Conservation (phyloP, 2,113 vertebrate genomes). For the Scalopus aquaticus region DNA sequence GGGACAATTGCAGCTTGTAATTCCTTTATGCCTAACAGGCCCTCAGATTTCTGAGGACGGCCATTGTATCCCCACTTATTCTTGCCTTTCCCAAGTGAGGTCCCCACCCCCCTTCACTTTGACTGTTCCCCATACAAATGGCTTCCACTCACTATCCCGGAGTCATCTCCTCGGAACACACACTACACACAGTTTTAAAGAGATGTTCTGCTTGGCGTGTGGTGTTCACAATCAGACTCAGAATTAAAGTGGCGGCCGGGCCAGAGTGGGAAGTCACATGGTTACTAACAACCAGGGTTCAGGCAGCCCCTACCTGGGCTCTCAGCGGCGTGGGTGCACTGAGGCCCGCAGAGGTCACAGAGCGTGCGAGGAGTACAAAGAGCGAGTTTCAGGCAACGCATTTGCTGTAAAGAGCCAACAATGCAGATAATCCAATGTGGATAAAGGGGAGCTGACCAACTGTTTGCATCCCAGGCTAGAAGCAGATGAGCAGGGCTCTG, state of each 20-base stretch:
- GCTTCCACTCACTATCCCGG: background rate
- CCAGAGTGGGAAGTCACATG: background rate
- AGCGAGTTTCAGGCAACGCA: background rate
- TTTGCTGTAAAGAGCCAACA: background rate
- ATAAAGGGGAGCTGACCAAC: background rate
- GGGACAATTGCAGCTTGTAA: background rate
- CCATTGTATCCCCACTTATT: too few species aligned
- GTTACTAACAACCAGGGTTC: background rate
- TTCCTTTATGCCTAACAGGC: background rate
- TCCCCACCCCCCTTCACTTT: background rate
- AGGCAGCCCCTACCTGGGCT: background rate
- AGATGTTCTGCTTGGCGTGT: too few species aligned
- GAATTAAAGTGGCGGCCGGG: background rate
- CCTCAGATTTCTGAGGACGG: background rate
- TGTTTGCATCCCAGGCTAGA: background rate
- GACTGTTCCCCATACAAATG: background rate
- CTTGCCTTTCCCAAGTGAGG: background rate
- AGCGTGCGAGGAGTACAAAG: background rate
- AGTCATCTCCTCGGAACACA: background rate
- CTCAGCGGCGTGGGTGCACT: background rate
- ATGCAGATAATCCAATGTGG: background rate
- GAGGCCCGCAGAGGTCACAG: background rate
- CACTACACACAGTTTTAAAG: background rate
- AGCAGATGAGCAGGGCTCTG: background rate
- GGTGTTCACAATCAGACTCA: background rate